These are phyloP conservation scores for Arenaria interpres DNA, from an alignment of 2,113 vertebrate species.

Conservation along the genomic window DNA sequence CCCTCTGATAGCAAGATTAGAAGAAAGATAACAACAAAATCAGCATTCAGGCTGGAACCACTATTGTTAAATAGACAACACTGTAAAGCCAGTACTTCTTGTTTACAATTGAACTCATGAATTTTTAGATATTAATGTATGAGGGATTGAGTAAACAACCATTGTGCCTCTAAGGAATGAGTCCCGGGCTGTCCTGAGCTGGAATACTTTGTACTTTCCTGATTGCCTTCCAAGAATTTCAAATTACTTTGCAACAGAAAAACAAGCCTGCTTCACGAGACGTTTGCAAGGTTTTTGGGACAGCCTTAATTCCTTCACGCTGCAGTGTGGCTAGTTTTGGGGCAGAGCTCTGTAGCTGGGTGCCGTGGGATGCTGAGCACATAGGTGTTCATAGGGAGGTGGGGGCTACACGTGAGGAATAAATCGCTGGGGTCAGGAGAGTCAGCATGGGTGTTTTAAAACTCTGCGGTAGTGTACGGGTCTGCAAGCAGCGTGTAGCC, in stretches of 20 bases:
- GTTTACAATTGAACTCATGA: constrained; percentile 57
- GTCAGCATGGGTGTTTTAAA: neutral
- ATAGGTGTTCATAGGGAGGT: neutral
- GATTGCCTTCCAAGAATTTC: constrained; percentile 72
- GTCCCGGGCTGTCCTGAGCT: constrained; percentile 65
- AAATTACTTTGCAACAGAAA: constrained; percentile 61
- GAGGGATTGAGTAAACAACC: constrained; percentile 66
- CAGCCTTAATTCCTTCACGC: neutral
- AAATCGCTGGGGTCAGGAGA: neutral
- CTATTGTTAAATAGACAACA: constrained; percentile 39
- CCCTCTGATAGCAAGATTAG: constrained; percentile 17
- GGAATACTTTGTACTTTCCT: constrained; percentile 72
- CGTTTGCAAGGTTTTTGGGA: neutral
- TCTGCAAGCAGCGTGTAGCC: neutral
- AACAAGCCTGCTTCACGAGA: constrained; percentile 37
- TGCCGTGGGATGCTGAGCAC: neutral
- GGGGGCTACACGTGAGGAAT: neutral
- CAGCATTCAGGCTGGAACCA: constrained; percentile 13
- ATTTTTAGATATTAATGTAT: constrained; percentile 67
- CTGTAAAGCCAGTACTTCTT: constrained; percentile 25
- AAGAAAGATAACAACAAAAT: constrained; percentile 27
- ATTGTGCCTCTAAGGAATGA: constrained; percentile 67
- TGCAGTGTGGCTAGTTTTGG: neutral
- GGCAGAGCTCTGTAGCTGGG: neutral
- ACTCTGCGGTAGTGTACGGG: neutral